Evolutionary conservation across 2,888 invertebrate species (phyloP).

Genomic region (Entomobrya multifasciata): DNA sequence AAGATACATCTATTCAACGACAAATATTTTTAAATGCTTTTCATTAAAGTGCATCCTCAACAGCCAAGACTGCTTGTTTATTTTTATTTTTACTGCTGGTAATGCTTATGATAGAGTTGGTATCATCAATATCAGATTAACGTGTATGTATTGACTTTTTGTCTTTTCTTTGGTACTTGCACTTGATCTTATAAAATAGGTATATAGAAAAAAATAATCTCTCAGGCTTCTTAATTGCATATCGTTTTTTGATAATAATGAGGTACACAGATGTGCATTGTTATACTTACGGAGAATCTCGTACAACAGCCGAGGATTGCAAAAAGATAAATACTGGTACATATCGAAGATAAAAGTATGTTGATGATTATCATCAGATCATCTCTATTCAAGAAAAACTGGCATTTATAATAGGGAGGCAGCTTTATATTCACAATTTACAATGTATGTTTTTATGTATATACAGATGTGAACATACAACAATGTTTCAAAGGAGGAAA

Average conservation of each 20-base stretch:
- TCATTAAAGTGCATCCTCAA: neutral
- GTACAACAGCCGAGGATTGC: constrained; percentile 4
- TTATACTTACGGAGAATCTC: neutral
- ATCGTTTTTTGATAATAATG: neutral
- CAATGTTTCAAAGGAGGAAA: neutral
- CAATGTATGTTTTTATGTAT: neutral
- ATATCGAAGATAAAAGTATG: too few species aligned
- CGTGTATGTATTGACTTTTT: too few species aligned
- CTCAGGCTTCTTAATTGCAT: too few species aligned
- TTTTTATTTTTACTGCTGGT: neutral
- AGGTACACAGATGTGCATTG: neutral
- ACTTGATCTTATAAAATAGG: too few species aligned
- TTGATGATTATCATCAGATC: too few species aligned
- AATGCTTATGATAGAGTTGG: neutral
- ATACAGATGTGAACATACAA: neutral
- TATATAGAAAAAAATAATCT: too few species aligned
- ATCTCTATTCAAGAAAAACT: too few species aligned
- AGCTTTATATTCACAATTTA: neutral
- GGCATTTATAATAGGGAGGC: neutral
- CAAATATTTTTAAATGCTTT: neutral
- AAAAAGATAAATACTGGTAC: neutral
- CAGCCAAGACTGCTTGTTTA: neutral
- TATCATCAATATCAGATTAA: neutral
- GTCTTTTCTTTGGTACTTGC: too few species aligned
- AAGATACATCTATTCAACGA: too few species aligned